phyloP scores from a whole-genome alignment of 2,888 invertebrate species.

The Hyppa rectilinea region DNA sequence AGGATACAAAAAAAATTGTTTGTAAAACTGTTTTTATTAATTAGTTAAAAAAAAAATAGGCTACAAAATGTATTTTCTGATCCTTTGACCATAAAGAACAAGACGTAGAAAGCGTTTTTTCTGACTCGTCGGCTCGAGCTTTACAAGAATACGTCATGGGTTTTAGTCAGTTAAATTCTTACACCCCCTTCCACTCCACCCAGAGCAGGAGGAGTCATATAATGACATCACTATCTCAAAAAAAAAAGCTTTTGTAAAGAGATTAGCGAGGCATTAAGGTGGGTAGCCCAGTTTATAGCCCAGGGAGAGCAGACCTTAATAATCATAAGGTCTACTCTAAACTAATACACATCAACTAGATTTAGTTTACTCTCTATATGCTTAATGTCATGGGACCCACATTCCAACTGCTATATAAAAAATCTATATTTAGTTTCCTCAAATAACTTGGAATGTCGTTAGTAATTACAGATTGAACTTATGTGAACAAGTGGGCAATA shows the following conservation, averaged over 20 bases:
- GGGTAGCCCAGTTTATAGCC: neutral
- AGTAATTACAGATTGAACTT: neutral
- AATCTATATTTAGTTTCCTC: neutral
- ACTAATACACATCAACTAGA: neutral
- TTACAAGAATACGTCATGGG: neutral
- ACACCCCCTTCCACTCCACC: too few species aligned
- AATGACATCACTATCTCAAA: too few species aligned
- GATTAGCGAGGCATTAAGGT: neutral
- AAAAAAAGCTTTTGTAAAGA: neutral
- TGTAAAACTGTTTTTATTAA: too few species aligned
- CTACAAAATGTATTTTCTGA: neutral
- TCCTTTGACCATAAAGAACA: neutral
- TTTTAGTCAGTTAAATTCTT: too few species aligned
- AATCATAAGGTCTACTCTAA: too few species aligned
- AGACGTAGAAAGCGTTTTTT: too few species aligned
- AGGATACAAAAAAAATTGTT: neutral
- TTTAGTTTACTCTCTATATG: neutral
- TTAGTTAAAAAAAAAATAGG: too few species aligned
- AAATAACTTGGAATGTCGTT: neutral
- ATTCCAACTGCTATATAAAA: neutral
- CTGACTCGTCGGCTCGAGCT: too few species aligned
- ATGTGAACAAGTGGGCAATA: conserved; percentile 34
- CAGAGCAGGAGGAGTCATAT: too few species aligned
- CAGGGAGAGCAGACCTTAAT: neutral
- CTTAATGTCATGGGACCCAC: neutral